Evolutionary conservation across 1,140 invertebrate genomes (phyloP).

Genomic region (Danaus plexippus): DNA sequence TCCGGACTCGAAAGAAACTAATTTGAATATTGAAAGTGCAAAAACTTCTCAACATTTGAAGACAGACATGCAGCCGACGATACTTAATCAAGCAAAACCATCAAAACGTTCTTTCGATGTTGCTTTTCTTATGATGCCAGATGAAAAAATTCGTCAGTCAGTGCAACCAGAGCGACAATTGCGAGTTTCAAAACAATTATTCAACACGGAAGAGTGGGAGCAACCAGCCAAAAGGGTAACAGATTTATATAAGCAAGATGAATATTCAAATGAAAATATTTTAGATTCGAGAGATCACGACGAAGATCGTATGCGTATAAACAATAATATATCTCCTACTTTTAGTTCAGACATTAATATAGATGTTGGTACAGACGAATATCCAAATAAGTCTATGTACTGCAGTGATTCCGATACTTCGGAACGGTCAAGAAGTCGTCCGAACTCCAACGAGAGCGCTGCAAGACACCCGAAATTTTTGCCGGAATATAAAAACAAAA

Average conservation of each 20-base stretch:
- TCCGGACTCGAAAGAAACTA: slow-evolving; percentile 55
- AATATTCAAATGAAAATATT: slow-evolving; percentile 57
- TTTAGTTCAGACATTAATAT: slow-evolving; percentile 68
- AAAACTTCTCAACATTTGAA: slow-evolving; percentile 48
- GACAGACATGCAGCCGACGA: slow-evolving; percentile 47
- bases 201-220: slow-evolving; percentile 63
- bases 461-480: slow-evolving; percentile 58
- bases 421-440: slow-evolving; percentile 63
- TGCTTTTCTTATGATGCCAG: slow-evolving; percentile 88
- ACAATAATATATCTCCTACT: slow-evolving; percentile 66
- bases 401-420: slow-evolving; percentile 70
- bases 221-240: slow-evolving; percentile 50
- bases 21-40: slow-evolving; percentile 61
- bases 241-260: slow-evolving; percentile 55
- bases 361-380: slow-evolving; percentile 70
- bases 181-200: slow-evolving; percentile 70
- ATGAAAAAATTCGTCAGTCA: slow-evolving; percentile 79
- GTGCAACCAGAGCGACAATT: slow-evolving; percentile 77
- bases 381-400: slow-evolving; percentile 64
- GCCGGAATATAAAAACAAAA: slow-evolving; percentile 72
- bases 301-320: slow-evolving; percentile 54
- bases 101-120: slow-evolving; percentile 88
- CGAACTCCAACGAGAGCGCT: slow-evolving; percentile 68
- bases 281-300: slow-evolving; percentile 58
- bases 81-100: slow-evolving; percentile 45